These are phyloP conservation scores for Xerus rutilus DNA, from an alignment of 2,797 vertebrate genomes.

Conservation along the genomic window DNA sequence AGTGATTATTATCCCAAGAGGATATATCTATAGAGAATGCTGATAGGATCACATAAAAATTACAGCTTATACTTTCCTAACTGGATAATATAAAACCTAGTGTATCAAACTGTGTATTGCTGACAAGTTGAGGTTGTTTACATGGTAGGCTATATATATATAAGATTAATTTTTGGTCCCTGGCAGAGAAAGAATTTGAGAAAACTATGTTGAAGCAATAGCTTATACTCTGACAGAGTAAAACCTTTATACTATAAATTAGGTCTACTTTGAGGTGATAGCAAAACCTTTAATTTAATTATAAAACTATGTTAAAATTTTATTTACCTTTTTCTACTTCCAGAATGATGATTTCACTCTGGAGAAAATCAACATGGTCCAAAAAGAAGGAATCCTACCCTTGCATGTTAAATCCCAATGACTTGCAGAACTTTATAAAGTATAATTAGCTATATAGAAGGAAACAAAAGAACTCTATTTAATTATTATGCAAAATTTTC, in stretches of 20 bases:
- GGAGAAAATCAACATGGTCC: neutral
- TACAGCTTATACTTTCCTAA: neutral
- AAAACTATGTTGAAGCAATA: neutral
- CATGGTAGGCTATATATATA: neutral
- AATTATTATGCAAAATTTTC: neutral
- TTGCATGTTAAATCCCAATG: neutral
- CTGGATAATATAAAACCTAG: neutral
- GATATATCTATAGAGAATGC: neutral
- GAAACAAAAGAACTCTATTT: neutral
- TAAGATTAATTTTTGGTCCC: neutral
- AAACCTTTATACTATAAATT: neutral
- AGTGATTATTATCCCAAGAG: neutral
- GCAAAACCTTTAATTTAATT: neutral
- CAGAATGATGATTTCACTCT: neutral
- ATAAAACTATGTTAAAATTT: neutral
- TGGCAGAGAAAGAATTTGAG: neutral
- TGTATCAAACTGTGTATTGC: neutral
- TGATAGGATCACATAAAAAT: neutral
- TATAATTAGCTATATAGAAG: neutral
- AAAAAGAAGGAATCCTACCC: neutral
- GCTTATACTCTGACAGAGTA: neutral
- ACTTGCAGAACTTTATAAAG: neutral
- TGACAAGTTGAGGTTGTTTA: neutral
- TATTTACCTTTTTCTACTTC: neutral
- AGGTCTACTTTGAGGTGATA: neutral